These are phyloP conservation scores for Pterophyllum scalare DNA, from an alignment of 2,113 vertebrate genomes.

Conservation along the genomic window DNA sequence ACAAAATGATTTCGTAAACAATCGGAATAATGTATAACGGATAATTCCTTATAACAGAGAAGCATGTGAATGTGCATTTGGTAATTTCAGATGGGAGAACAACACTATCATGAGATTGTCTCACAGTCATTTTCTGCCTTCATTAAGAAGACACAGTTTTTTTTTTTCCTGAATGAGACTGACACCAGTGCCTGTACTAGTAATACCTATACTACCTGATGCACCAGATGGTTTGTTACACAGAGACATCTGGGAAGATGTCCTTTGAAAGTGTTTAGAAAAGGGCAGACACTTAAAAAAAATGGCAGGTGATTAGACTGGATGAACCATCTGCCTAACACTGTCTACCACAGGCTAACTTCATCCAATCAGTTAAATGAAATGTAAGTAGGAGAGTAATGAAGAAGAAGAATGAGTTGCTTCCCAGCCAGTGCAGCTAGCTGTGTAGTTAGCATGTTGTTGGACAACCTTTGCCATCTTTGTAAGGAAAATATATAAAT, in stretches of 20 bases:
- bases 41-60: background rate
- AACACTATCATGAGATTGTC: background rate
- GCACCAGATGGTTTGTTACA: conserved; percentile 7
- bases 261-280: conserved; percentile 12
- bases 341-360: background rate
- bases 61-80: background rate
- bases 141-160: background rate
- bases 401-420: background rate
- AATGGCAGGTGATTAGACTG: background rate
- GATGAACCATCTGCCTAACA: background rate
- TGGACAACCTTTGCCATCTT: background rate
- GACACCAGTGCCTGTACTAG: background rate
- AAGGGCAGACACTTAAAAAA: background rate
- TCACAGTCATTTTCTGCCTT: background rate
- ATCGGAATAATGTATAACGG: background rate
- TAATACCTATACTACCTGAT: background rate
- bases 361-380: background rate
- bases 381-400: background rate
- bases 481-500: too few relatives aligned
- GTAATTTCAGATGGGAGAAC: background rate
- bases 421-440: background rate
- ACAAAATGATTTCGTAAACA: background rate
- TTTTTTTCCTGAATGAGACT: background rate
- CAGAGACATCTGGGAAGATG: conserved; percentile 3
- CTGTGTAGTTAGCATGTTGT: background rate